These are phyloP conservation scores for Bujurquina vittata DNA, from an alignment of 2,113 vertebrate genomes.

Conservation along the genomic window DNA sequence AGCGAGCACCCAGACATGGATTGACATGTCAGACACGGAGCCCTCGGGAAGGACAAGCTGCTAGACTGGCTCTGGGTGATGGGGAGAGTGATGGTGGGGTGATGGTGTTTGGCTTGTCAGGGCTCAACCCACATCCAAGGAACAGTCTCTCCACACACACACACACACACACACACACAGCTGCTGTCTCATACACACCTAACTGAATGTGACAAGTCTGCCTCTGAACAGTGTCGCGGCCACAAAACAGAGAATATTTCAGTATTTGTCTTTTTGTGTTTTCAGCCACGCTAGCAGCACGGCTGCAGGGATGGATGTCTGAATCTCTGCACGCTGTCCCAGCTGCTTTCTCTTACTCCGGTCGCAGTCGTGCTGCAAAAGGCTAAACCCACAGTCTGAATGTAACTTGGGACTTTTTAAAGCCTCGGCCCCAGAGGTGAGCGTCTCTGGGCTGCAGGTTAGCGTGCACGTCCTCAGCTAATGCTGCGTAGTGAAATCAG, in stretches of 20 bases:
- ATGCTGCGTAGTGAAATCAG: too few relatives aligned
- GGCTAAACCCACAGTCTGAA: neutral
- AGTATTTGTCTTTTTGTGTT: slow-evolving; percentile 6
- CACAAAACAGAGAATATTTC: neutral
- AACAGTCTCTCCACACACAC: neutral
- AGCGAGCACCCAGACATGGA: slow-evolving; percentile 19
- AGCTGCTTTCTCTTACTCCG: neutral
- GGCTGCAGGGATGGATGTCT: neutral
- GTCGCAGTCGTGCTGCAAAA: accelerated
- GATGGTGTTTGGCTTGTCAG: slow-evolving; percentile 30
- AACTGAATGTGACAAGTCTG: slow-evolving; percentile 48
- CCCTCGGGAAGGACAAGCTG: slow-evolving; percentile 56
- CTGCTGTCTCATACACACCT: neutral
- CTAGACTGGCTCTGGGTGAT: slow-evolving; percentile 18
- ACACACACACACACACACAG: neutral
- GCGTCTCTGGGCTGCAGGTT: too few relatives aligned
- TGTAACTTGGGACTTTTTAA: neutral
- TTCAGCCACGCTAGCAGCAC: neutral
- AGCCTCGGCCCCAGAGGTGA: neutral
- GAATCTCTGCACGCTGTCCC: neutral
- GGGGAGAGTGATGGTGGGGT: neutral
- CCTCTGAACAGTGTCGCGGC: neutral
- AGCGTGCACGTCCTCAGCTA: too few relatives aligned
- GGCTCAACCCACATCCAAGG: slow-evolving; percentile 31
- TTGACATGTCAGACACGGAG: slow-evolving; percentile 42